Evolutionary conservation across 2,888 invertebrate genomes (phyloP).

Genomic region (Drosophila greeni): DNA sequence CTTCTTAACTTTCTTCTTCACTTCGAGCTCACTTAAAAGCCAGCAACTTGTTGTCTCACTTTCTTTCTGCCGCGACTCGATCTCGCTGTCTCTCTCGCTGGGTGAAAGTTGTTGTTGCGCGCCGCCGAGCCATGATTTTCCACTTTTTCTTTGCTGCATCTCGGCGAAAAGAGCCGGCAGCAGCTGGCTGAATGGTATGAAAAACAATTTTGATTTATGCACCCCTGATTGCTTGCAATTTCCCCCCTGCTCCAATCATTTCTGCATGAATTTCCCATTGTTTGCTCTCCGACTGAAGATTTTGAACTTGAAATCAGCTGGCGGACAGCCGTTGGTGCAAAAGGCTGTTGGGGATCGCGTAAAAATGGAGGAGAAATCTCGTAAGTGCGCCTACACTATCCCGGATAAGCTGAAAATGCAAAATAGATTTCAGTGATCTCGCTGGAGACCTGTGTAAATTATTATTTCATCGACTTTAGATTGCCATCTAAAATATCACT

Average conservation of each 20-base stretch:
- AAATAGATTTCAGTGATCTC: slow-evolving; percentile 11
- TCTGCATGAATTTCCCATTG: slow-evolving; percentile 62
- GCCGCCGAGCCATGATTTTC: slow-evolving; percentile 65
- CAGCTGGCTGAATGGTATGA: slow-evolving; percentile 18
- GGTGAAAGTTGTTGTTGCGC: slow-evolving; percentile 68
- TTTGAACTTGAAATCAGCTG: slow-evolving; percentile 61
- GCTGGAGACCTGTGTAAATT: background rate
- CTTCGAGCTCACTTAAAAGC: slow-evolving; percentile 36
- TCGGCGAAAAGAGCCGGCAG: slow-evolving; percentile 17
- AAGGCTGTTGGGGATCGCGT: slow-evolving; percentile 10
- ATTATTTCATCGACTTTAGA: slow-evolving; percentile 2
- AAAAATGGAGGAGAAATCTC: slow-evolving; percentile 15
- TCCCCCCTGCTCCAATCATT: slow-evolving; percentile 26
- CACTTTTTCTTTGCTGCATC: slow-evolving; percentile 64
- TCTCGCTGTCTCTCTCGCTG: slow-evolving; percentile 22
- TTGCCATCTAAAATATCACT: background rate
- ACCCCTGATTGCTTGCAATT: slow-evolving; percentile 61
- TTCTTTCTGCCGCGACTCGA: slow-evolving; percentile 25
- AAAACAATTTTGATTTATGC: slow-evolving; percentile 56
- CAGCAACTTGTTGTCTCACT: slow-evolving; percentile 38
- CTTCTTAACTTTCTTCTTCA: slow-evolving; percentile 45
- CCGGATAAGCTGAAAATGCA: slow-evolving; percentile 3
- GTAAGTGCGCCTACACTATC: slow-evolving; percentile 1
- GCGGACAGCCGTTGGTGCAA: slow-evolving; percentile 37
- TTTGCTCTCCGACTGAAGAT: slow-evolving; percentile 46